Conservation (phyloP, 2,797 vertebrate species). For the Parauchenoglanis ngamensis region DNA sequence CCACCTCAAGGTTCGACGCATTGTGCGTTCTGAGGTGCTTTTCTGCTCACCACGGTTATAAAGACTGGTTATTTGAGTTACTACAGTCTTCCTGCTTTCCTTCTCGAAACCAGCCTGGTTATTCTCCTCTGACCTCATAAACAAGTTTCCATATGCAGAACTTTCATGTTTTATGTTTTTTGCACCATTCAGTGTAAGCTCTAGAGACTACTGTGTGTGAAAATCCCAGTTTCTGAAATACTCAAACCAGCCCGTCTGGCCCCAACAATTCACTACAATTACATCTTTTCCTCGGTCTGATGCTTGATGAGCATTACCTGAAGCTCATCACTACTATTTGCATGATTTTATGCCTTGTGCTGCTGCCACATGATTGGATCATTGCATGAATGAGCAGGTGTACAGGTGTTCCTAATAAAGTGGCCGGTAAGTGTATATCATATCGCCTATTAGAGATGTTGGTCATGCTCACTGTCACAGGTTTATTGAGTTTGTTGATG, state of each 20-base stretch:
- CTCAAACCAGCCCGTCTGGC: neutral
- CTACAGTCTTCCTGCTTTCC: neutral
- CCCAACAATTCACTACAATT: neutral
- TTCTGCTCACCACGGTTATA: neutral
- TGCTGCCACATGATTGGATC: too few species aligned
- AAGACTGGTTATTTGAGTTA: neutral
- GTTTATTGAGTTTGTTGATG: slow-evolving; percentile 1
- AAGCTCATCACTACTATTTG: neutral
- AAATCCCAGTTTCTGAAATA: slow-evolving; percentile 3
- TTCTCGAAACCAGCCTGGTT: neutral
- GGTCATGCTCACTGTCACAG: neutral
- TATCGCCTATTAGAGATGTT: neutral
- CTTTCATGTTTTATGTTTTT: neutral
- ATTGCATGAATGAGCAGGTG: neutral
- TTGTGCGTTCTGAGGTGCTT: neutral
- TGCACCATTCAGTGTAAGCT: neutral
- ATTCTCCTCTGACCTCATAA: neutral
- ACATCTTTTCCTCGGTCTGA: neutral
- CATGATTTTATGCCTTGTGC: too few species aligned
- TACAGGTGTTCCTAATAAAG: neutral
- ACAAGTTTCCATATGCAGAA: neutral
- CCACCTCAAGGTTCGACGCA: neutral
- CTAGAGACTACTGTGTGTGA: neutral
- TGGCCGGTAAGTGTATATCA: neutral
- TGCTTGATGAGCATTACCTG: neutral